Base-by-base conservation (phyloP, 2,113 vertebrate genomes). In the Sitta europaea region DNA sequence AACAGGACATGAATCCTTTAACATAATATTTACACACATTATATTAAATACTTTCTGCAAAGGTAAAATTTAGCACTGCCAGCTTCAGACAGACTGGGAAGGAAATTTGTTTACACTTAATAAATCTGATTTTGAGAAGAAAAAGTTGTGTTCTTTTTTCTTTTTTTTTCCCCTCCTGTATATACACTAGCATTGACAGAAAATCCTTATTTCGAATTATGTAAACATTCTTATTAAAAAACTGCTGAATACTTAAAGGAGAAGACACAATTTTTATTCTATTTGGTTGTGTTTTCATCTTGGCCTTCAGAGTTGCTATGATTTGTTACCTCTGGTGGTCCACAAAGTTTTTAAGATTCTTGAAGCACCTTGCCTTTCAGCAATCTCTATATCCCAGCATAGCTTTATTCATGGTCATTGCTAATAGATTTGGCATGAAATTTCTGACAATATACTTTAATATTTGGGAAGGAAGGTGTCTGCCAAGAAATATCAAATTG, bases 1-100 rank as follows among this genome's bases (percentile, higher is more conserved):
- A 97, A 96, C 66, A 91, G 88, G 93, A 95, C 93, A 33, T 87
- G 88, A 95, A 97, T 94, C 42, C 76, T 95, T 97, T 97, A 97
- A 51, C 76, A 96, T 93, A 97, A 96, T 96, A 97, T 97, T 96
- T 97, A 79, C 25, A 84, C 73, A 84, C n/a, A 76, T 94, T 96
- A 94, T 77, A 54, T 94, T 89, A 91, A 94, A 96, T 95, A 85
- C 54, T 88, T 96, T 96, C 68, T 91, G 48, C 72, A 75, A 75
- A 89, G 86, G 73, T 92, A 94, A 92, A 95, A 89, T 91, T 81
- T 92, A 94, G 58, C 70, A 55, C 88, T 85, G 73, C 40, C 6
- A 2, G 73, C 58, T 89, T 92, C 73, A 75, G 90, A 72, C 79
- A 88, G 66, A 72, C 58, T 36, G 57, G 65, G 35, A 86, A 81